phyloP scores from a whole-genome alignment of 1,140 invertebrate genomes.

The Papilio xuthus region DNA sequence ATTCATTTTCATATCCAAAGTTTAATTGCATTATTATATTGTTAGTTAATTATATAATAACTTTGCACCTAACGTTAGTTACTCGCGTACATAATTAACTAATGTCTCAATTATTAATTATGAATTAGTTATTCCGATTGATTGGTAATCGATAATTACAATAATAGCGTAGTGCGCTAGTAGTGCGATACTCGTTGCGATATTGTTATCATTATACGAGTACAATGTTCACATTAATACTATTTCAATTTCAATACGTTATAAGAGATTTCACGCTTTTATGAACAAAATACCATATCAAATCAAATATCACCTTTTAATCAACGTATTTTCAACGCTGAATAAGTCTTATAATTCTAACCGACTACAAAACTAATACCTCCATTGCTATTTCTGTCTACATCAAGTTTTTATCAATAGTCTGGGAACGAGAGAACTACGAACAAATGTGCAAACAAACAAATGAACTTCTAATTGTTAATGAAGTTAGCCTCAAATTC shows the following conservation, averaged over 20 bases:
- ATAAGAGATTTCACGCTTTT: neutral
- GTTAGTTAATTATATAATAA: neutral
- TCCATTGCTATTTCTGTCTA: too few relatives aligned
- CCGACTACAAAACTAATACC: too few relatives aligned
- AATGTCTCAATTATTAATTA: neutral
- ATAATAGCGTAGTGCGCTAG: neutral
- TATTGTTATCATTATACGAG: neutral
- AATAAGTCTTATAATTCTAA: too few relatives aligned
- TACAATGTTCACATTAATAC: neutral
- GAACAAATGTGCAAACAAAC: neutral
- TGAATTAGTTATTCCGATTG: conserved; percentile 13
- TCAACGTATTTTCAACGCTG: neutral
- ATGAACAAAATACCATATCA: neutral
- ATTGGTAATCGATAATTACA: neutral
- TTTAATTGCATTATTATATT: neutral
- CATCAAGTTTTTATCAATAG: neutral
- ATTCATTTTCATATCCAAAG: neutral
- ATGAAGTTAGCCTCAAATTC: conserved; percentile 26
- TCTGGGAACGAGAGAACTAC: neutral
- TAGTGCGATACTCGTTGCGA: too few relatives aligned
- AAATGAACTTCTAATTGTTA: conserved; percentile 3
- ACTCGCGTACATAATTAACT: neutral
- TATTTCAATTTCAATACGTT: neutral
- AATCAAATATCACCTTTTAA: neutral
- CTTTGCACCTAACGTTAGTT: neutral